A percentile compares a stretch with the other conserved stretches of the same genome.
Evolutionary conservation across 2,113 vertebrate species (phyloP).

Genomic region (Indri indri): DNA sequence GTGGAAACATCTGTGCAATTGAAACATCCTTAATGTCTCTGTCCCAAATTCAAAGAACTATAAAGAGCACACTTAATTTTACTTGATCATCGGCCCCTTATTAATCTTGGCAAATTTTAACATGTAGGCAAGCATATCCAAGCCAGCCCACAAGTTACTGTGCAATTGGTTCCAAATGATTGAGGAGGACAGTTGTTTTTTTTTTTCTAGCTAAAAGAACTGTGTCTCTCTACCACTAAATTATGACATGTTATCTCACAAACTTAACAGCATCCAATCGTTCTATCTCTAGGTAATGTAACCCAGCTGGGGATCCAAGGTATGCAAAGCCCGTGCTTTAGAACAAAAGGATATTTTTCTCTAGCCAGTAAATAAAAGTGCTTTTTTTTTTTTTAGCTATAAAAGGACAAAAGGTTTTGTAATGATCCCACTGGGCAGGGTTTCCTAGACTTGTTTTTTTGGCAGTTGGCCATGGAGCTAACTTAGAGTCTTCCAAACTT

Average conservation of each 20-base stretch:
- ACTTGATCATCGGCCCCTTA: conserved; percentile 25
- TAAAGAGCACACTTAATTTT: conserved; percentile 53
- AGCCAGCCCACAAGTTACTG: conserved; percentile 5
- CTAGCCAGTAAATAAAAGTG: conserved; percentile 88
- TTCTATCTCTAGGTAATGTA: conserved; percentile 68
- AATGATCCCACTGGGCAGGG: conserved; percentile 79
- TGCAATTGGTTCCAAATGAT: conserved; percentile 14
- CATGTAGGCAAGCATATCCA: conserved; percentile 42
- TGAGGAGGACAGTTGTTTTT: neutral
- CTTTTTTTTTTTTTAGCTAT: conserved; percentile 94
- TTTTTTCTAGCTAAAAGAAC: conserved; percentile 17
- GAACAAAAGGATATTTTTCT: conserved; percentile 76
- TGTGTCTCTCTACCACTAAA: conserved; percentile 52
- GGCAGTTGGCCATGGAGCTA: conserved; percentile 82
- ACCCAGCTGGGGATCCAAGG: conserved; percentile 64
- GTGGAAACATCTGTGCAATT: neutral
- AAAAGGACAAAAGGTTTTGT: conserved; percentile 93
- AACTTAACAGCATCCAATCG: conserved; percentile 12
- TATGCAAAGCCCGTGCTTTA: conserved; percentile 68
- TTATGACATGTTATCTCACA: conserved; percentile 54
- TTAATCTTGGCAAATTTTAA: conserved; percentile 57
- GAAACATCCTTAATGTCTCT: neutral
- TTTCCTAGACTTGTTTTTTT: conserved; percentile 85
- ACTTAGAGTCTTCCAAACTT: conserved; percentile 79
- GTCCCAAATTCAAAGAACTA: conserved; percentile 36